Conservation (phyloP, 2,888 invertebrate genomes). For the Tetrapedia diversipes region DNA sequence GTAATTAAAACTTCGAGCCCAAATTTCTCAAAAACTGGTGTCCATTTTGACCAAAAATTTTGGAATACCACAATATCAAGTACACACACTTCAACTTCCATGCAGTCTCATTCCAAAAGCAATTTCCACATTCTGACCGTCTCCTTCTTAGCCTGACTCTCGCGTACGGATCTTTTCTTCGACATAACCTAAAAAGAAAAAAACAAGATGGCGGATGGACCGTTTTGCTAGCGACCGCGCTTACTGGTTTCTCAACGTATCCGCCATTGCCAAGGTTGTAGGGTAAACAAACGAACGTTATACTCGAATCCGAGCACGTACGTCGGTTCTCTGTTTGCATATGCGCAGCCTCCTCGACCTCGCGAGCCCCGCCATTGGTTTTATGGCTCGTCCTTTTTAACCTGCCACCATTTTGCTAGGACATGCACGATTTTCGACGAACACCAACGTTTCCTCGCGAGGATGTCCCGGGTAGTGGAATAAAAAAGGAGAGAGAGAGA, state of each 20-base stretch:
- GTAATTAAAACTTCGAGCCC: too few relatives aligned
- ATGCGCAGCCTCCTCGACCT: conserved; percentile 54
- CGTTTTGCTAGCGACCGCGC: conserved; percentile 14
- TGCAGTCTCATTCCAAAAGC: too few relatives aligned
- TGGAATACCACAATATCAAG: too few relatives aligned
- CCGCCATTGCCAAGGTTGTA: conserved; percentile 66
- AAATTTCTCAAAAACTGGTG: too few relatives aligned
- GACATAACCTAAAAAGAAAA: too few relatives aligned
- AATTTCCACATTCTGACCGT: too few relatives aligned
- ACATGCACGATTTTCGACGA: conserved; percentile 47
- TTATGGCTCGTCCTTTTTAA: conserved; percentile 41
- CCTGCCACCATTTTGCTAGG: conserved; percentile 36
- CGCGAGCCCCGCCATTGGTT: conserved; percentile 36
- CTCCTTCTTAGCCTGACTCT: too few relatives aligned
- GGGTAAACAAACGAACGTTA: conserved; percentile 47
- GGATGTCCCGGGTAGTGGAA: conserved; percentile 24
- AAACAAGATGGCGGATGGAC: conserved; percentile 10
- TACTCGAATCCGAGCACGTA: conserved; percentile 66
- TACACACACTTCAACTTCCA: too few relatives aligned
- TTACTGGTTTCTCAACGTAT: conserved; percentile 28
- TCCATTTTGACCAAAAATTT: too few relatives aligned
- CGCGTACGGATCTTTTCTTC: too few relatives aligned
- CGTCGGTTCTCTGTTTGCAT: conserved; percentile 60
- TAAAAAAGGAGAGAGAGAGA: neutral
- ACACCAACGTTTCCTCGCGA: conserved; percentile 37